Evolutionary conservation across 1,140 invertebrate genomes (phyloP).

Genomic region (Neoseiulus cucumeris): DNA sequence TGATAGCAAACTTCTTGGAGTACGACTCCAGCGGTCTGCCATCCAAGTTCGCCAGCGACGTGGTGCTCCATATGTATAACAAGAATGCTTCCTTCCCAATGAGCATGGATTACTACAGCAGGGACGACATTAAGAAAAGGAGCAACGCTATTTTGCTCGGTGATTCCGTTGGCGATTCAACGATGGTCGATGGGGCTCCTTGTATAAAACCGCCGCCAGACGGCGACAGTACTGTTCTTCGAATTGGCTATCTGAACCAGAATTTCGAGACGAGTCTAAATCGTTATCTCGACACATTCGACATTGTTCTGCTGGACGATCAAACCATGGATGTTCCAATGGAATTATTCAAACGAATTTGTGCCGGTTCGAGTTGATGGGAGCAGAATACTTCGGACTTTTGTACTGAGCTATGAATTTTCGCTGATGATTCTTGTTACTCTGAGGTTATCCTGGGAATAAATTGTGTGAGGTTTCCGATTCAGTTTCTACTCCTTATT

Average conservation of each 20-base stretch:
- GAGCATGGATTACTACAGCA: too few relatives aligned
- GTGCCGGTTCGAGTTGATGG: not conserved
- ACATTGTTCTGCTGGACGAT: conserved; percentile 66
- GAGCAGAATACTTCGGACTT: too few relatives aligned
- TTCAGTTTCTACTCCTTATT: too few relatives aligned
- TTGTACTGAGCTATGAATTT: too few relatives aligned
- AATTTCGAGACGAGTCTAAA: conserved; percentile 45
- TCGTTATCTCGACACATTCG: conserved; percentile 49
- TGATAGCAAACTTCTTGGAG: conserved; percentile 73
- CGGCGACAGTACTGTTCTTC: conserved; percentile 38
- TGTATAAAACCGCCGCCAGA: not conserved
- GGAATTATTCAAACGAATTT: not conserved
- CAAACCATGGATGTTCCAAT: conserved; percentile 49
- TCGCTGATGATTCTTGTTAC: too few relatives aligned
- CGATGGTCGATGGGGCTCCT: conserved; percentile 62
- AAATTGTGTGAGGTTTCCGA: too few relatives aligned
- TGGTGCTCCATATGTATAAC: too few relatives aligned
- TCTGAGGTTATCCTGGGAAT: too few relatives aligned
- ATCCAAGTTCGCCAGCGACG: too few relatives aligned
- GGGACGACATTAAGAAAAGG: conserved; percentile 35
- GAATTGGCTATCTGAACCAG: conserved; percentile 75
- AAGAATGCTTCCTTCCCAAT: too few relatives aligned
- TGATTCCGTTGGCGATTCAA: conserved; percentile 63
- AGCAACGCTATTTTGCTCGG: conserved; percentile 64
- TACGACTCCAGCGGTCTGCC: conserved; percentile 37